Base-by-base conservation (phyloP, 1,140 invertebrate genomes). In the Ceratoteleas bidentatus region DNA sequence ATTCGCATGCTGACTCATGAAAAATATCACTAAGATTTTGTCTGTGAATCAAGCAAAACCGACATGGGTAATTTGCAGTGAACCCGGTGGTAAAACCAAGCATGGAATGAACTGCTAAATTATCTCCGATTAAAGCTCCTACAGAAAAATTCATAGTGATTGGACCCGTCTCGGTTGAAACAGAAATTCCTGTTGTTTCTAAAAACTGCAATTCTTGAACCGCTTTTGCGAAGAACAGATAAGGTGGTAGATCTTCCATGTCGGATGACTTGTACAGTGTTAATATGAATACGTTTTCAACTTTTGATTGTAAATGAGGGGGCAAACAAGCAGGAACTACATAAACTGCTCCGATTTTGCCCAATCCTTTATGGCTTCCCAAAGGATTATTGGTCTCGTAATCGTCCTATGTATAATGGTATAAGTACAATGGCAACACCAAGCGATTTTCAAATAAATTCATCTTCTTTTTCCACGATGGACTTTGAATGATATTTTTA, bases 61-160 rank as follows among this genome's bases (percentile, higher is more conserved):
- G 24, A 34, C 32, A 54, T 54, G 32, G 52, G n/a, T 34, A 54
- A 13, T 54, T 54, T n/a, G 32, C 24, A 54, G 8, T 54, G 24
- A 54, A 54, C 9, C 52, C 52, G 5, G 52, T 34, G 32, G 3
- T 54, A 34, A 54, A 54, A 34, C 52, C 52, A 43, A 43, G n/a
- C 40, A 43, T 43, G 40, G n/a, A 43, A 43, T 43, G 40, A 10
- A 43, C 40, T 43, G 9, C 40, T 43, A 24, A 24, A 24, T 43
- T 43, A n/a, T 43, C 40, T 10, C 40, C 40, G 8, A 43, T 43
- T 10, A 43, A 9, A 43, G 40, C 8, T 10, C 9, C 40, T 43
- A 43, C 40, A 43, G 40, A 43, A 43, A 43, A 43, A 43, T 43
- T 10, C 0, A 43, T 43, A 43, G 8, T n/a, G n/a, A 43, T 9